Evolutionary conservation across 1,140 invertebrate species (phyloP).

Genomic region (Cylas formicarius): DNA sequence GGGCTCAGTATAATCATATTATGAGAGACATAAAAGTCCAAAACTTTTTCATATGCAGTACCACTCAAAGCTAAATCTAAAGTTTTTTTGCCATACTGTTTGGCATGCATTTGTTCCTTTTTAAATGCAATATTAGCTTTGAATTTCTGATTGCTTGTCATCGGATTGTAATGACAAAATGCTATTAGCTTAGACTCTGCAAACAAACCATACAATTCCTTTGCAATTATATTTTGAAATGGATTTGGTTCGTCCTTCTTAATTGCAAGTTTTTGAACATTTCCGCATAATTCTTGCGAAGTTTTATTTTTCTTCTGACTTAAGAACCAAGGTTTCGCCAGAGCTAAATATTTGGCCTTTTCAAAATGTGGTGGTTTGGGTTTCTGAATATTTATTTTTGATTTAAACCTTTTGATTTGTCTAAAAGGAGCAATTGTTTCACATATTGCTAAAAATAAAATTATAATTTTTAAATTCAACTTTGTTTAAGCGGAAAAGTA

Average conservation of each 20-base stretch:
- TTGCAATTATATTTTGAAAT: slow-evolving; percentile 60
- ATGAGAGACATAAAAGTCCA: slow-evolving; percentile 50
- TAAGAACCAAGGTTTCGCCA: slow-evolving; percentile 53
- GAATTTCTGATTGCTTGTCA: slow-evolving; percentile 51
- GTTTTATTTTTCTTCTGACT: slow-evolving; percentile 36
- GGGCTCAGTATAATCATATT: slow-evolving; percentile 58
- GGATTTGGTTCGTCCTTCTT: slow-evolving; percentile 48
- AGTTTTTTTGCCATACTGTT: slow-evolving; percentile 53
- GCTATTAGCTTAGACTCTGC: slow-evolving; percentile 61
- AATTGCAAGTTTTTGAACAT: slow-evolving; percentile 19
- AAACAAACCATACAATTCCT: slow-evolving; percentile 61
- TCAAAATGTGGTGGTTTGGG: slow-evolving; percentile 60
- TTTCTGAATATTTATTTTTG: slow-evolving; percentile 67
- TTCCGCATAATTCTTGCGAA: slow-evolving; percentile 37
- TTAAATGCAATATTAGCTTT: slow-evolving; percentile 52
- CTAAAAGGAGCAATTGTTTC: slow-evolving; percentile 18
- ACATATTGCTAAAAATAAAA: slow-evolving; percentile 29
- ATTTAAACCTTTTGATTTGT: slow-evolving; percentile 56
- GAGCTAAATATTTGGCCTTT: slow-evolving; percentile 52
- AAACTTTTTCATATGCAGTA: slow-evolving; percentile 53
- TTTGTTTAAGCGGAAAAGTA: too few species aligned
- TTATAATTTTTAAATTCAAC: too few species aligned
- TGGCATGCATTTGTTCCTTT: slow-evolving; percentile 58
- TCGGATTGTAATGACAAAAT: slow-evolving; percentile 63
- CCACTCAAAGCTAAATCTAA: slow-evolving; percentile 52